A percentile compares a stretch with the other conserved stretches of the same genome.
Evolutionary conservation across 2,797 vertebrate genomes (phyloP).

Genomic region (Ceryle rudis): DNA sequence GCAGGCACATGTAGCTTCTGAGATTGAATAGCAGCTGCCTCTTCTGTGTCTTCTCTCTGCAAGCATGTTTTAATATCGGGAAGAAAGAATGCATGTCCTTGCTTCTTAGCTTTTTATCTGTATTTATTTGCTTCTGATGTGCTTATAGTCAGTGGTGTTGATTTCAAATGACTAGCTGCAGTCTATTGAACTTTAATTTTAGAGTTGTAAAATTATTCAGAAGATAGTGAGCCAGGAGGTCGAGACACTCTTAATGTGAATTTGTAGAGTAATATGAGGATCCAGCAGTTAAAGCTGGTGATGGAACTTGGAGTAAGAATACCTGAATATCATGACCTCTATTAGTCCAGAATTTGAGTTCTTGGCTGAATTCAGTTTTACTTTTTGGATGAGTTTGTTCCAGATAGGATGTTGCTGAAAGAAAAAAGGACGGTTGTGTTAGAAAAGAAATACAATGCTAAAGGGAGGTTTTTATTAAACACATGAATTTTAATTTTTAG

Average conservation of each 20-base stretch:
- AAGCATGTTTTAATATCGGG: neutral
- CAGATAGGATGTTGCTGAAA: neutral
- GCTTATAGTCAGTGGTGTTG: neutral
- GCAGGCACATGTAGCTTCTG: neutral
- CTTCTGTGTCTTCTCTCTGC: neutral
- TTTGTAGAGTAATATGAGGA: neutral
- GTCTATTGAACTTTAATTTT: neutral
- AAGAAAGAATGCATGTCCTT: neutral
- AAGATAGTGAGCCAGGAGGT: neutral
- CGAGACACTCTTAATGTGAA: neutral
- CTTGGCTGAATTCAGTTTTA: neutral
- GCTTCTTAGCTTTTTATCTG: neutral
- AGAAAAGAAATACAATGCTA: neutral
- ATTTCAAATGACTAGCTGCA: neutral
- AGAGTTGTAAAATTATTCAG: neutral
- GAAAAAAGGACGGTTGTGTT: neutral
- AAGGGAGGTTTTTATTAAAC: neutral
- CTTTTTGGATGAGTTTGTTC: neutral
- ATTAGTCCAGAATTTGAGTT: neutral
- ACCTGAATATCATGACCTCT: neutral
- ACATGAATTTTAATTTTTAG: neutral
- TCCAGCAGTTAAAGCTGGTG: neutral
- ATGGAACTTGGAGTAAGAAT: neutral
- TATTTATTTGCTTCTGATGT: constrained; percentile 10
- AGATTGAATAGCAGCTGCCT: neutral